Evolutionary conservation across 92 coral and sea anemone species (phyloP), one percentile per base, ranked within the genome.

Genomic region (Hydrozoanthus gracilis): DNA sequence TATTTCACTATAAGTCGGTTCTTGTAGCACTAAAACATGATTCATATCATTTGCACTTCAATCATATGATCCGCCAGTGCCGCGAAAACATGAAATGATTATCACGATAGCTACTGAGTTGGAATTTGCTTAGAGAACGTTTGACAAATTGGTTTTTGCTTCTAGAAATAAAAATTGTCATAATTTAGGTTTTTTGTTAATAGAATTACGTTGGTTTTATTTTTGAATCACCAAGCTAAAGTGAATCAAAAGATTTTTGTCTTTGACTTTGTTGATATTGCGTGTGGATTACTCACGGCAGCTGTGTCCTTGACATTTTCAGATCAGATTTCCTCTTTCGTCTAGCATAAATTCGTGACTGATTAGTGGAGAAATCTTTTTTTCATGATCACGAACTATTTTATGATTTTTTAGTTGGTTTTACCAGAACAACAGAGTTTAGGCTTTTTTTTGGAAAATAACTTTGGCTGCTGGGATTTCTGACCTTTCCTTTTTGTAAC

Each of bases 31-130:
- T 64, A 64, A 64, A 64, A 64, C 70, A 12, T n/a, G 70, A 64
- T 64, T 64, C 70, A 64, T 64, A 3, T 64, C 58, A 64, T 64
- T 64, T 64, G 70, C 70, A 64, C n/a, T 64, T 64, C 70, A 64
- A 64, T 64, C 70, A 4, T 64, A 64, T 64, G 70, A 64, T 64
- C 70, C n/a, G 70, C 70, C 70, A 12, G 70, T 64, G 70, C 70
- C 70, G 70, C 70, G 70, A 64, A 64, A 64, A 64, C 70, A 64
- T 64, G 70, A 64, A 64, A 64, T 64, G 70, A 64, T 64, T 8
- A 64, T 64, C n/a, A 64, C 70, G 70, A 64, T 8, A 64, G n/a
- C 70, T n/a, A 64, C 70, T 64, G 70, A 64, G n/a, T 64, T 64
- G 70, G n/a, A 64, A 64, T n/a, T 52, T 52, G 58, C 58, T 52